A percentile compares a stretch with the other conserved stretches of the same genome.
Conservation (phyloP, 1,140 invertebrate genomes). For the Lucilia sericata region DNA sequence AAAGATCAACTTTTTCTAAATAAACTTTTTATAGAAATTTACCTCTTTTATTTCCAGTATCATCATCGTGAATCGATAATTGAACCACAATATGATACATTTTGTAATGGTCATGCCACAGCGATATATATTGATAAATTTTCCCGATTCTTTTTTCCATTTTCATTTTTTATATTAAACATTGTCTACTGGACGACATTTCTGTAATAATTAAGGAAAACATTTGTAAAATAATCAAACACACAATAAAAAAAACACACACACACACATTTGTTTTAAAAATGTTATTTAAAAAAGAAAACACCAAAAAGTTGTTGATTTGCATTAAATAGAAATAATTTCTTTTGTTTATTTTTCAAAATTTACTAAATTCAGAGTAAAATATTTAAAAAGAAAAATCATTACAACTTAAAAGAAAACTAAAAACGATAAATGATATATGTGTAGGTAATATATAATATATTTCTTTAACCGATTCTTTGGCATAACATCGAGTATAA, state of each 20-base stretch:
- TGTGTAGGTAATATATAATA: neutral
- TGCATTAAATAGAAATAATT: constrained; percentile 43
- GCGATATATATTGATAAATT: constrained; percentile 88
- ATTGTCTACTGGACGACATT: constrained; percentile 91
- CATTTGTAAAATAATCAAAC: neutral
- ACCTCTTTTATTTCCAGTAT: constrained; percentile 48
- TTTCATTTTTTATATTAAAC: constrained; percentile 88
- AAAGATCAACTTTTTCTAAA: too few species aligned
- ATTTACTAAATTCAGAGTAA: constrained; percentile 18
- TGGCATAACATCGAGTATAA: constrained; percentile 44
- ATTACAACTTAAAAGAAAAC: constrained; percentile 28
- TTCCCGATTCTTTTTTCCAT: constrained; percentile 88
- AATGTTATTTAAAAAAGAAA: constrained; percentile 54
- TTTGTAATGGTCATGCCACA: constrained; percentile 85
- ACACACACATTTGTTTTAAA: constrained; percentile 61
- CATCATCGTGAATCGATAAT: constrained; percentile 68
- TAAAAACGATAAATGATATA: constrained; percentile 33
- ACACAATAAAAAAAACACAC: neutral
- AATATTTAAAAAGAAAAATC: constrained; percentile 29
- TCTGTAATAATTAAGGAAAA: constrained; percentile 69
- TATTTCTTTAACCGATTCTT: constrained; percentile 43
- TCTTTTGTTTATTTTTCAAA: constrained; percentile 27
- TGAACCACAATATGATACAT: constrained; percentile 83
- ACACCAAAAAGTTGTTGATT: neutral
- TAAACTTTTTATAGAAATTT: too few species aligned